A percentile compares a stretch with the other conserved stretches of the same genome.
Evolutionary conservation across 2,113 vertebrate species (phyloP).

Genomic region (Crotalus tigris): DNA sequence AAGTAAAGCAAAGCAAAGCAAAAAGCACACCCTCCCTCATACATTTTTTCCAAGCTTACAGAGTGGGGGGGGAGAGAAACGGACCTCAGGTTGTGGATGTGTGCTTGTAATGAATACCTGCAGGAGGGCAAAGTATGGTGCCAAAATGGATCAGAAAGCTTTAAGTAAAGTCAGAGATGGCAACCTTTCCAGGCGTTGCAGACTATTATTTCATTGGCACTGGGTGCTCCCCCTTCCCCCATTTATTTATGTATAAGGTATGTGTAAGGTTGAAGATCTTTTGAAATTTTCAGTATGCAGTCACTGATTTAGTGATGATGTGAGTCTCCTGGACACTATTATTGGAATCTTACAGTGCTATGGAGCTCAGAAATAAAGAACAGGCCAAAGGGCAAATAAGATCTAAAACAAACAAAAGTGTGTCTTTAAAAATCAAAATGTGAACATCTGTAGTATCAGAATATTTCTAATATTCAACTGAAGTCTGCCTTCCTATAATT

Average conservation of each 20-base stretch:
- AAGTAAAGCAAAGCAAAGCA: not conserved
- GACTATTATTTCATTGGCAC: not conserved
- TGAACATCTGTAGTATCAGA: not conserved
- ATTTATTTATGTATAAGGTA: not conserved
- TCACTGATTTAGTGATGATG: not conserved
- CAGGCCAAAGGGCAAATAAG: not conserved
- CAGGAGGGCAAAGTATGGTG: not conserved
- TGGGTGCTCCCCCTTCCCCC: not conserved
- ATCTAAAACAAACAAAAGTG: not conserved
- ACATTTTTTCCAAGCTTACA: not conserved
- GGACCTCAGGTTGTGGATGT: not conserved
- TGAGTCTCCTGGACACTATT: not conserved
- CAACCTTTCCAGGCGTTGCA: not conserved
- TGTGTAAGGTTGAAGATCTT: not conserved
- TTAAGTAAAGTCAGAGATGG: not conserved
- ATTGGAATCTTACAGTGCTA: not conserved
- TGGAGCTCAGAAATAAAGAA: not conserved
- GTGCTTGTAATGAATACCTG: not conserved
- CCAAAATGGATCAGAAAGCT: not conserved
- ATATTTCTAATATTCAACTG: not conserved
- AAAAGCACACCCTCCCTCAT: not conserved
- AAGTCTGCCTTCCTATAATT: not conserved
- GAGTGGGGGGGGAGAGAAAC: not conserved
- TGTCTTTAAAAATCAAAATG: not conserved
- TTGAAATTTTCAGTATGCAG: not conserved